Conservation (phyloP, 2,888 invertebrate genomes). For the Brassicogethes aeneus region DNA sequence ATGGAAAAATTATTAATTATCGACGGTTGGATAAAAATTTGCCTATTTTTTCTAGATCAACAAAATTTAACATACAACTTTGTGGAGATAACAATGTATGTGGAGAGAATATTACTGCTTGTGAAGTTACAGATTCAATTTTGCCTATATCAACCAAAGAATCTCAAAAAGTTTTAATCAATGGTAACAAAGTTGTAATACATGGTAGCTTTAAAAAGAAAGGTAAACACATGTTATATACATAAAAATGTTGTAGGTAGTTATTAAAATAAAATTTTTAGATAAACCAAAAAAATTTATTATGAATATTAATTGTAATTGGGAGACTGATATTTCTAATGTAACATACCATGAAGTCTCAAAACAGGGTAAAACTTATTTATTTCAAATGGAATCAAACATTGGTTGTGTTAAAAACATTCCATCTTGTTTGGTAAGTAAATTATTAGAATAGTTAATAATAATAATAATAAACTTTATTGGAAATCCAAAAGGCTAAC, state of each 20-base stretch:
- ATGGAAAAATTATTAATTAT: background rate
- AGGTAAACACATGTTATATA: no score
- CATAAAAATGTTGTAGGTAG: no score
- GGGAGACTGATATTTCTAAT: constrained; percentile 16
- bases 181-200: no score
- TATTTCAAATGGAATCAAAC: constrained; percentile 23
- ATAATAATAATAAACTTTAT: background rate
- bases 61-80: background rate
- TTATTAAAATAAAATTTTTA: no score
- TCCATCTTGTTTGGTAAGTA: no score
- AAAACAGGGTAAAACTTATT: constrained; percentile 16
- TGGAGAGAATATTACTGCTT: background rate
- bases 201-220: no score
- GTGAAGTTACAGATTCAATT: background rate
- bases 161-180: background rate
- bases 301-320: constrained; percentile 21
- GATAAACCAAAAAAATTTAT: no score
- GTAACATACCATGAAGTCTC: constrained; percentile 12
- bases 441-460: background rate
- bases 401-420: constrained; percentile 21
- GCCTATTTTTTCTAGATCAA: background rate
- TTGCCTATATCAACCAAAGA: background rate
- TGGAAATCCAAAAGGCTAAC: no score
- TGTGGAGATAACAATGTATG: background rate
- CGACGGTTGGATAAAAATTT: background rate